Conservation (phyloP, 1,140 invertebrate genomes). For the Drosophila ironensis region DNA sequence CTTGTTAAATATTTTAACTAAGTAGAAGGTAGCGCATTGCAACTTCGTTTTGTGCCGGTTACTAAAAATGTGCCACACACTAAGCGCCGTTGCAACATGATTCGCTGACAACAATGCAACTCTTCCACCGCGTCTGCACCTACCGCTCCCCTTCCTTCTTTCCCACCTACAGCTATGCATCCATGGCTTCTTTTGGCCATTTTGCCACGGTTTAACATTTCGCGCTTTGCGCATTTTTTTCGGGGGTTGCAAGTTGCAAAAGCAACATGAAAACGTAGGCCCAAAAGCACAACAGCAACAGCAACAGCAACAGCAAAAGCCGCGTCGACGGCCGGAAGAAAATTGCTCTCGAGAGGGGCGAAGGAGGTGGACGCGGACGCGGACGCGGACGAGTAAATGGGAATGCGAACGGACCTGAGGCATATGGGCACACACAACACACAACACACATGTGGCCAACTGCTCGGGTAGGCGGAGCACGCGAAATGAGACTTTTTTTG, state of each 20-base stretch:
- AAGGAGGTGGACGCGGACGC: slow-evolving; percentile 1
- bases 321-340: slow-evolving; percentile 57
- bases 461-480: slow-evolving; percentile 73
- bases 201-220: slow-evolving; percentile 59
- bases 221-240: slow-evolving; percentile 49
- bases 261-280: background rate
- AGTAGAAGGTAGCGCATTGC: slow-evolving; percentile 38
- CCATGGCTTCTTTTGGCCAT: slow-evolving; percentile 63
- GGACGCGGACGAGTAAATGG: slow-evolving; percentile 1
- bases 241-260: slow-evolving; percentile 27
- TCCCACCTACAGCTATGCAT: background rate
- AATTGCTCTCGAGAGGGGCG: slow-evolving; percentile 47
- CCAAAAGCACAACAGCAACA: slow-evolving; percentile 5
- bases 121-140: slow-evolving; percentile 36
- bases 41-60: slow-evolving; percentile 25
- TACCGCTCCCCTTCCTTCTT: background rate
- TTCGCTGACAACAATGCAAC: slow-evolving; percentile 74
- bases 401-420: slow-evolving; percentile 27
- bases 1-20: no score
- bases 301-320: slow-evolving; percentile 42
- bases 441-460: slow-evolving; percentile 34
- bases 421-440: slow-evolving; percentile 11
- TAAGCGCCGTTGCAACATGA: slow-evolving; percentile 70
- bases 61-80: slow-evolving; percentile 49
- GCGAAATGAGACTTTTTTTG: slow-evolving; percentile 66